Evolutionary conservation across 1,140 invertebrate species (phyloP).

Genomic region (Conopomorpha cramerella): DNA sequence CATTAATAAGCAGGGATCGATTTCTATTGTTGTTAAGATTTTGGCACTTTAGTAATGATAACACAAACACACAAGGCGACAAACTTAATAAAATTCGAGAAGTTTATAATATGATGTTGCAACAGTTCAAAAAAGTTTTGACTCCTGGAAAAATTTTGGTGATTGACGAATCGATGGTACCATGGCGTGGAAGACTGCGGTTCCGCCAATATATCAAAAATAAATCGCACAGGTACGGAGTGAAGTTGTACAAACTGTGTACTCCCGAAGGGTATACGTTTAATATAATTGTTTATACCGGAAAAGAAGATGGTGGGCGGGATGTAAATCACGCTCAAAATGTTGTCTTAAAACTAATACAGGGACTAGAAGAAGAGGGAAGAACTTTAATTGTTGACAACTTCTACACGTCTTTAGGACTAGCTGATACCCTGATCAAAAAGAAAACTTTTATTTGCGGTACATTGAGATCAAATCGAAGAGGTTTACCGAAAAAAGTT

Average conservation of each 20-base stretch:
- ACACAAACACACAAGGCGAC: conserved; percentile 8
- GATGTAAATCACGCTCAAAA: conserved; percentile 8
- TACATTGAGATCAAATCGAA: conserved; percentile 18
- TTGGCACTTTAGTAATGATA: conserved; percentile 32
- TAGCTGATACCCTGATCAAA: conserved; percentile 26
- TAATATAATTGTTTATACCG: conserved; percentile 25
- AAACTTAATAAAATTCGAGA: conserved; percentile 25
- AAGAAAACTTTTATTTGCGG: conserved; percentile 29
- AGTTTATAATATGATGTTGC: conserved; percentile 14
- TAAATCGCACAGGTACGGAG: conserved; percentile 38
- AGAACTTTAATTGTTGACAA: conserved; percentile 35
- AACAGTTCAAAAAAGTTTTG: conserved; percentile 21
- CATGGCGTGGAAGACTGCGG: conserved; percentile 29
- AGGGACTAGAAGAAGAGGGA: conserved; percentile 15
- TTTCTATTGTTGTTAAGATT: conserved; percentile 30
- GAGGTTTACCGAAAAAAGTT: conserved; percentile 15
- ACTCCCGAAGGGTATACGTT: conserved; percentile 28
- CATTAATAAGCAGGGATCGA: conserved; percentile 24
- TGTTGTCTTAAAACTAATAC: conserved; percentile 13
- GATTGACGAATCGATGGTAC: conserved; percentile 41
- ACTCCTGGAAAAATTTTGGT: conserved; percentile 21
- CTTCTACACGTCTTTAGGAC: conserved; percentile 29
- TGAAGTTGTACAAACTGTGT: conserved; percentile 43
- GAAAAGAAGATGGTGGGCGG: conserved; percentile 11
- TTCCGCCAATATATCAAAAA: conserved; percentile 36